Evolutionary conservation across 1,140 invertebrate genomes (phyloP), one percentile per base, ranked within the genome.

Genomic region (Aricia agestis): DNA sequence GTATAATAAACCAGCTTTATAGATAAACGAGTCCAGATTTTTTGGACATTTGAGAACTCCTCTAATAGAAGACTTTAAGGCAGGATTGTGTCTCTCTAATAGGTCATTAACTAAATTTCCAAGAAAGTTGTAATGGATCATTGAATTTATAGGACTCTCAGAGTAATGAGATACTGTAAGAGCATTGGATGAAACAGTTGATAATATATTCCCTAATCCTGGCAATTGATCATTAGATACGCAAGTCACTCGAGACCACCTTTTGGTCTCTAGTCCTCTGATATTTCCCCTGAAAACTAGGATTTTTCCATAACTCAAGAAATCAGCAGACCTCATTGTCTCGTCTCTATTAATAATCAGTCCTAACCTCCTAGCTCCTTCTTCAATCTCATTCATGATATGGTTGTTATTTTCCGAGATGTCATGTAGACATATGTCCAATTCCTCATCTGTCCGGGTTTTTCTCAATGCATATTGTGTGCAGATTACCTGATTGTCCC

Each of bases 221-320:
- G 59, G 59, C 15, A 61, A n/a, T 72, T 72, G 70, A 67, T 67
- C 70, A 36, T 72, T 72, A 18, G 70, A 31, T 1, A 72, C 70
- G 58, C 70, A 72, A 36, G 70, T 67, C 1, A 72, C 70, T 19
- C 70, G 18, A 4, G 70, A 72, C 70, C 66, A 72, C 25, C 70
- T 72, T 41, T 72, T 72, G 19, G 66, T 59, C 31, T 72, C 70
- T n/a, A 72, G 17, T 9, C 66, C 65, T 19, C 52, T 32, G 4
- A 72, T 67, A 6, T 42, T 66, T 15, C 70, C 70, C 6, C 70
- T 19, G 31, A 59, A 72, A 2, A 72, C 42, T 15, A 52, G 70
- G 17, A 72, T 57, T 32, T 67, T 72, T 31, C 66, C 70, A 25
- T 72, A 72, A 41, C 17, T 31, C 6, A 72, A 66, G 42, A 45